A percentile compares a stretch with the other conserved stretches of the same genome.
Evolutionary conservation across 2,113 vertebrate genomes (phyloP).

Genomic region (Myotis yumanensis): DNA sequence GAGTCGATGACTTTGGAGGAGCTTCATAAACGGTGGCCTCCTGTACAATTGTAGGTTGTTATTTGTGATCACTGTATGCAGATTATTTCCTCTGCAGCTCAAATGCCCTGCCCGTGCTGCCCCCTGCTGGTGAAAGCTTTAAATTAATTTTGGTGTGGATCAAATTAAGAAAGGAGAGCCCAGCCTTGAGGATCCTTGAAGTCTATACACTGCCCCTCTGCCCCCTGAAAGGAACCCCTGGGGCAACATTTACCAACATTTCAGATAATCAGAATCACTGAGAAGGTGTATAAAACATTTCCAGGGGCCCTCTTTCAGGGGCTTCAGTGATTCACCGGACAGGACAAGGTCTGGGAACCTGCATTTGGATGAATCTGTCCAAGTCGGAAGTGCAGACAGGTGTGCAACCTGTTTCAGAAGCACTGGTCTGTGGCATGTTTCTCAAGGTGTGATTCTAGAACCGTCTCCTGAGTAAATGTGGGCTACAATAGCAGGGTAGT

Average conservation of each 20-base stretch:
- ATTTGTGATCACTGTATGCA: background rate
- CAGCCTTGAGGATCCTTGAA: background rate
- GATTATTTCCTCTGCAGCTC: background rate
- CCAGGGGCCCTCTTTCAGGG: background rate
- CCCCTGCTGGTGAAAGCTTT: slow-evolving; percentile 48
- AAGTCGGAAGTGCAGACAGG: background rate
- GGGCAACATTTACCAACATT: background rate
- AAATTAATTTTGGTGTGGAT: background rate
- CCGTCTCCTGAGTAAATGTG: background rate
- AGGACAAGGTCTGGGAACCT: background rate
- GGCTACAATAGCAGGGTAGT: background rate
- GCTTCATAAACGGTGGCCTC: background rate
- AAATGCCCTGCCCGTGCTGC: slow-evolving; percentile 48
- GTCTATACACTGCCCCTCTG: background rate
- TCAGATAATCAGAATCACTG: background rate
- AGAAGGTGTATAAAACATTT: background rate
- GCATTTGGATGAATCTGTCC: background rate
- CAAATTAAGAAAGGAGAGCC: background rate
- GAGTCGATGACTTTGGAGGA: background rate
- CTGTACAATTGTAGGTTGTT: background rate
- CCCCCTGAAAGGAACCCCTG: background rate
- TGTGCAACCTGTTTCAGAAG: background rate
- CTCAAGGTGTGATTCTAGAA: background rate
- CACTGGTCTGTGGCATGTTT: too few relatives aligned
- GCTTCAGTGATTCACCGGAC: background rate